Evolutionary conservation across 2,797 vertebrate genomes (phyloP), one percentile per base, ranked within the genome.

Genomic region (Crax fasciolata): DNA sequence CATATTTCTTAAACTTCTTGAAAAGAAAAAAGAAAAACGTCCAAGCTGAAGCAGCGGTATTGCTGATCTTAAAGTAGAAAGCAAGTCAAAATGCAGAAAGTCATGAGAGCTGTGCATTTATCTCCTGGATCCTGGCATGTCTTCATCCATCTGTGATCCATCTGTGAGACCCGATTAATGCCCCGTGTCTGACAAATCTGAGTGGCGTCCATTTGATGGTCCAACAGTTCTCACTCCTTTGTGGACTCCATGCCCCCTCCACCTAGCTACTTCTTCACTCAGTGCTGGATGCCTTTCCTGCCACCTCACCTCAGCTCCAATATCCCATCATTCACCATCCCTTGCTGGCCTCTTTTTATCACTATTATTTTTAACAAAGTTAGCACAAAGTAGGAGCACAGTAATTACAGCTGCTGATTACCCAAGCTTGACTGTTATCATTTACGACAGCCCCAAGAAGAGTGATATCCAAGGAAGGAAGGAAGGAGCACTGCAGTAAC

Each of bases 401-500:
- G 43, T 93, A 62, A 91, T 82, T 84, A 51, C 91, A 55, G 39
- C 59, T 63, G 72, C 67, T 89, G 75, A 90, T 84, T 65, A 79
- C 25, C 78, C 71, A 32, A 57, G 73, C 14, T 87, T 87, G 81
- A 79, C 66, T 58, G 67, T 85, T 91, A 87, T 46, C 46, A 52
- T 59, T 75, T 75, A 71, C 1, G 6, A 75, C 79, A 85, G 44
- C 35, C 35, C 48, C 30, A 67, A 85, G 66, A 28, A 77, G 41
- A 84, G 54, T 49, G 57, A 4, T 44, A 39, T 6, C 23, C 39
- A 35, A 35, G 35, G 35, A n/a, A 62, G 30, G 65, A 71, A 93
- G 65, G 81, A 93, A 73, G 5, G 18, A 83, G 49, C 10, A 2
- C 8, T 68, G 32, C 23, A 73, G 8, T 17, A 65, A 82, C 11